Base-by-base conservation (phyloP, 2,888 invertebrate species). In the Catocala fraxini region DNA sequence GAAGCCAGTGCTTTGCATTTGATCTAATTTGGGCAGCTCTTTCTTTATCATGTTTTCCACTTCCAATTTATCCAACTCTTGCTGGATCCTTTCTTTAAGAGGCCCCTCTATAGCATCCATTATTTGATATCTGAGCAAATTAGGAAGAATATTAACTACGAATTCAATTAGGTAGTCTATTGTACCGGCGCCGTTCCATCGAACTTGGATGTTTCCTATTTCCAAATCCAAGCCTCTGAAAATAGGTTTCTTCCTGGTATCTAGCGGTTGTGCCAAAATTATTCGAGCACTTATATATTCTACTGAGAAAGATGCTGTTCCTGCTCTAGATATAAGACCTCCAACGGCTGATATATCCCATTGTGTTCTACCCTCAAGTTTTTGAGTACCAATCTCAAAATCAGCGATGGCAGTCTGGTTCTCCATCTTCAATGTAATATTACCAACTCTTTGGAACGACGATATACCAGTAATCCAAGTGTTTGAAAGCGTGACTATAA, bases 171-270 rank as follows among this genome's bases (percentile, higher is more conserved):
- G 83, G 81, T 98, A 98, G 89, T 98, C 98, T 12, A 97, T 70
- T 0, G 97, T 97, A n/a, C 98, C 98, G 0, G 98, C 97, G 0
- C 98, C 98, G 75, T 97, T 96, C 77, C 97, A 97, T 25, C 97
- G 95, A 12, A 97, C 95, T 88, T 98, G 97, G 73, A 98, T 97
- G 82, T 98, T 98, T 4, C 98, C 98, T 69, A 98, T 86, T 85
- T 97, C 97, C 56, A 98, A 91, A 82, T 98, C 96, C 41, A 98
- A 91, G 71, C 96, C 96, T 75, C 96, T 96, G 47, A 98, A 95
- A 68, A 94, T 90, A 0, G 97, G 97, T 15, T 95, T 95, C 66
- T 97, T 95, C 63, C 97, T 95, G 0, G 97, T 97, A 82, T 98
- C 97, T 73, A 98, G 89, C 0, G 97, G 95, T 87, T 98, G 98